A percentile compares a stretch with the other conserved stretches of the same genome.
Evolutionary conservation across 2,113 vertebrate genomes (phyloP).

Genomic region (Triplophysa dalaica): DNA sequence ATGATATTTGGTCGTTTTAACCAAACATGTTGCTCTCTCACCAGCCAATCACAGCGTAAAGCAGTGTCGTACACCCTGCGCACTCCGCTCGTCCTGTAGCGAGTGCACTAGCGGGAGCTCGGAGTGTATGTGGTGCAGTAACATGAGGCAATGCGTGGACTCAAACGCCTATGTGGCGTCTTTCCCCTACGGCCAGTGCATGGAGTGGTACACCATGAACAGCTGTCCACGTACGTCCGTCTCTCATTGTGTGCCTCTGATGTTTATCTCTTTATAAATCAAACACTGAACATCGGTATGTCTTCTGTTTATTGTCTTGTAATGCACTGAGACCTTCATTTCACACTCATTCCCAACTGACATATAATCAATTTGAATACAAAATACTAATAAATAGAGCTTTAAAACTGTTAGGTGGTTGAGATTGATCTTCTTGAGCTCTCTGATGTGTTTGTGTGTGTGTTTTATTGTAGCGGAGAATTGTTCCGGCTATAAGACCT

Average conservation of each 20-base stretch:
- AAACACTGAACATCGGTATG: neutral
- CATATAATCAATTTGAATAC: constrained; percentile 8
- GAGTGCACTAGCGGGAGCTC: constrained; percentile 96
- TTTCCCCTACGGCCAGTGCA: constrained; percentile 97
- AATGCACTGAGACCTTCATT: neutral
- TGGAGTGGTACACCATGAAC: constrained; percentile 99
- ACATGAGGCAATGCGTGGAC: constrained; percentile 98
- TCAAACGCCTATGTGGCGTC: constrained; percentile 98
- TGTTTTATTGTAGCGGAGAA: constrained; percentile 82
- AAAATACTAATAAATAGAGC: neutral
- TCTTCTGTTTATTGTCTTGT: neutral
- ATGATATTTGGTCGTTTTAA: neutral
- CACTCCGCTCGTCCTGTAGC: constrained; percentile 80
- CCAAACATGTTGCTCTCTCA: neutral
- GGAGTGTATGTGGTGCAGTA: constrained; percentile 99
- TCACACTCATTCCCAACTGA: neutral
- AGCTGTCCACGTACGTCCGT: constrained; percentile 87
- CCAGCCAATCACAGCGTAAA: constrained; percentile 96
- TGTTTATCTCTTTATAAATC: neutral
- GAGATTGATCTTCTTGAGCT: neutral
- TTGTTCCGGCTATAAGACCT: constrained; percentile 94
- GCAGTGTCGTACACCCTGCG: constrained; percentile 91
- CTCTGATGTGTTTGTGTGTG: constrained; percentile 15
- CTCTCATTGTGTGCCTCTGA: neutral
- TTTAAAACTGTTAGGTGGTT: neutral